Evolutionary conservation across 1,140 invertebrate genomes (phyloP).

Genomic region (Diprion similis): DNA sequence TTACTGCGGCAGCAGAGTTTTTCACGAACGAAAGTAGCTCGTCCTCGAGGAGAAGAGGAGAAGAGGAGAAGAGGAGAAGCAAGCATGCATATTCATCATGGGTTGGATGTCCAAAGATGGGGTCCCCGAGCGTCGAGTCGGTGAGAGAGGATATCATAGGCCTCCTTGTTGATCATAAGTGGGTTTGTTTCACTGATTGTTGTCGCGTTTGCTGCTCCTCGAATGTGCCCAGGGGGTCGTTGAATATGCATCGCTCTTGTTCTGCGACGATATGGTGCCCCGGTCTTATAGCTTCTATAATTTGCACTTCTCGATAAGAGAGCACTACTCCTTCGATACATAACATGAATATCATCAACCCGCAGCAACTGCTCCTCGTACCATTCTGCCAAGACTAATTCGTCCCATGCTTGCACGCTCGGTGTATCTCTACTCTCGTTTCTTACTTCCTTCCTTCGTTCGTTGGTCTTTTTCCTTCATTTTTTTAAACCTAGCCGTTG

Average conservation of each 20-base stretch:
- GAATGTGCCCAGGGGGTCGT: slow-evolving; percentile 31
- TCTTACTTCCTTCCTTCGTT: no score
- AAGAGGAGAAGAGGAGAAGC: no score
- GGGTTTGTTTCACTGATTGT: slow-evolving; percentile 57
- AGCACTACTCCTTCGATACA: no score
- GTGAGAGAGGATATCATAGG: no score
- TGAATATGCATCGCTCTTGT: slow-evolving; percentile 43
- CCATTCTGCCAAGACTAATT: no score
- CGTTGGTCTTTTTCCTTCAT: no score
- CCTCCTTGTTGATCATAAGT: slow-evolving; percentile 56
- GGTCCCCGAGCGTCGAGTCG: no score
- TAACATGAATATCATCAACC: no score
- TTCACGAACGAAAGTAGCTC: background rate
- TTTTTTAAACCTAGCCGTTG: no score
- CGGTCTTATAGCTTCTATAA: slow-evolving; percentile 40
- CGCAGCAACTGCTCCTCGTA: no score
- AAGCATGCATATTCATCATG: background rate
- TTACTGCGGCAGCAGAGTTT: background rate
- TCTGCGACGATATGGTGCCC: slow-evolving; percentile 33
- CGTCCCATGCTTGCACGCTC: no score
- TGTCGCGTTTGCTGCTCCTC: slow-evolving; percentile 34
- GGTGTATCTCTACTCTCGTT: no score
- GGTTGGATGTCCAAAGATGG: background rate
- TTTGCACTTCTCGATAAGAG: slow-evolving; percentile 43
- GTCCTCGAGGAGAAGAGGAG: background rate